A percentile compares a stretch with the other conserved stretches of the same genome.
Conservation (phyloP, 2,113 vertebrate species). For the Chloroceryle aenea region DNA sequence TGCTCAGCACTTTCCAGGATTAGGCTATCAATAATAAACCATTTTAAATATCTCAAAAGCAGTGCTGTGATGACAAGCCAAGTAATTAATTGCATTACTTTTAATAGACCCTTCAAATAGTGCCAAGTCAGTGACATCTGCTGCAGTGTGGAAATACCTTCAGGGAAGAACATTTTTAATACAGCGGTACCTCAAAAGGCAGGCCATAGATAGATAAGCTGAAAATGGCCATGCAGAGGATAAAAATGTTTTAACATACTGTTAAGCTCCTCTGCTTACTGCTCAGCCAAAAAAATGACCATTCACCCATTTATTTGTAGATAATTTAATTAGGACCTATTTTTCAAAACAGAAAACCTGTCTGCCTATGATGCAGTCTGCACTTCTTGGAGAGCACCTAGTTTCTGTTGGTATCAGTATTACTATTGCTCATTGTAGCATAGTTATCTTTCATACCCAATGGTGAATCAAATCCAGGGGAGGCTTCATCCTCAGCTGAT, state of each 20-base stretch:
- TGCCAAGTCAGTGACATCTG: slow-evolving; percentile 81
- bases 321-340: not conserved
- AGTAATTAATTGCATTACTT: slow-evolving; percentile 78
- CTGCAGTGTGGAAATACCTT: slow-evolving; percentile 67
- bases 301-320: not conserved
- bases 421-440: not conserved
- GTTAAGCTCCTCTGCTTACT: not conserved
- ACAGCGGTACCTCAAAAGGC: slow-evolving; percentile 60
- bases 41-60: slow-evolving; percentile 63
- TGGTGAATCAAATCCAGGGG: not conserved
- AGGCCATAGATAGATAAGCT: slow-evolving; percentile 57
- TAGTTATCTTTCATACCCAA: not conserved
- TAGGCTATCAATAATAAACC: slow-evolving; percentile 67
- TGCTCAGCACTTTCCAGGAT: not conserved
- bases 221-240: slow-evolving; percentile 42
- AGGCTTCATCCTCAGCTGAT: not conserved
- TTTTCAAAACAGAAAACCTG: not conserved
- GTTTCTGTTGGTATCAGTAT: not conserved
- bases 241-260: not conserved
- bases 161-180: slow-evolving; percentile 76
- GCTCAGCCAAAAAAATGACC: not conserved
- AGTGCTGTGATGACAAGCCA: slow-evolving; percentile 72
- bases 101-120: slow-evolving; percentile 79
- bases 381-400: not conserved
- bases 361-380: not conserved